These are phyloP conservation scores for Hololepta plana DNA, from an alignment of 2,888 invertebrate genomes.

Conservation along the genomic window DNA sequence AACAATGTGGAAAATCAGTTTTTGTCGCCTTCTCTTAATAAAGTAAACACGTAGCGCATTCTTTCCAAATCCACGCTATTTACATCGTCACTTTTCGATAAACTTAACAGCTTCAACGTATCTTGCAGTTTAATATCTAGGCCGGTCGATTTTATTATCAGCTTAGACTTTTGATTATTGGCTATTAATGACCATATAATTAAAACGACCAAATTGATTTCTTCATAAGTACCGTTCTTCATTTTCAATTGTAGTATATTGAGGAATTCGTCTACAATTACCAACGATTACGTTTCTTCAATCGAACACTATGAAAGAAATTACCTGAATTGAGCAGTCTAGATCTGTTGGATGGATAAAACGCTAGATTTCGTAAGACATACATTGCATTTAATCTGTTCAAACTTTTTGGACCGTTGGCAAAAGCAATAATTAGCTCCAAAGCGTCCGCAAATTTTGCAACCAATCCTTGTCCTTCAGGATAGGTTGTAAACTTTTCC, in stretches of 20 bases:
- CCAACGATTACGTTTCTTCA: constrained; percentile 6
- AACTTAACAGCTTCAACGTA: constrained; percentile 25
- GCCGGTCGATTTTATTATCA: constrained; percentile 31
- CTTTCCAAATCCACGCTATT: constrained; percentile 16
- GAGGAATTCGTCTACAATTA: constrained; percentile 30
- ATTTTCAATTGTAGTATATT: constrained; percentile 28
- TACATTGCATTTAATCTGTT: constrained; percentile 27
- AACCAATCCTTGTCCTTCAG: constrained; percentile 34
- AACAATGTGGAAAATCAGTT: too few species aligned
- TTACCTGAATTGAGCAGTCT: constrained; percentile 32
- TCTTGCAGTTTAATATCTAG: constrained; percentile 30
- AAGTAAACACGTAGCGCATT: constrained; percentile 19
- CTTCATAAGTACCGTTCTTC: constrained; percentile 24
- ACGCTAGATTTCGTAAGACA: constrained; percentile 35
- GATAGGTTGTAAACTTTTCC: constrained; percentile 30
- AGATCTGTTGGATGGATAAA: constrained; percentile 32
- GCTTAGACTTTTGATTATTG: constrained; percentile 49
- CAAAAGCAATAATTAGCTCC: constrained; percentile 21
- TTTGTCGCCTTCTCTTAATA: constrained; percentile 16
- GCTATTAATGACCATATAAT: constrained; percentile 49
- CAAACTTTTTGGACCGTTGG: constrained; percentile 14
- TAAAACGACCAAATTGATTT: constrained; percentile 29
- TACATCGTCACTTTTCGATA: constrained; percentile 19
- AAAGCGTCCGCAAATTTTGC: constrained; percentile 27
- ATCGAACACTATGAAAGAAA: constrained; percentile 6